These are phyloP conservation scores for Porites evermanni DNA, from an alignment of 92 coral and sea anemone species.

Conservation along the genomic window DNA sequence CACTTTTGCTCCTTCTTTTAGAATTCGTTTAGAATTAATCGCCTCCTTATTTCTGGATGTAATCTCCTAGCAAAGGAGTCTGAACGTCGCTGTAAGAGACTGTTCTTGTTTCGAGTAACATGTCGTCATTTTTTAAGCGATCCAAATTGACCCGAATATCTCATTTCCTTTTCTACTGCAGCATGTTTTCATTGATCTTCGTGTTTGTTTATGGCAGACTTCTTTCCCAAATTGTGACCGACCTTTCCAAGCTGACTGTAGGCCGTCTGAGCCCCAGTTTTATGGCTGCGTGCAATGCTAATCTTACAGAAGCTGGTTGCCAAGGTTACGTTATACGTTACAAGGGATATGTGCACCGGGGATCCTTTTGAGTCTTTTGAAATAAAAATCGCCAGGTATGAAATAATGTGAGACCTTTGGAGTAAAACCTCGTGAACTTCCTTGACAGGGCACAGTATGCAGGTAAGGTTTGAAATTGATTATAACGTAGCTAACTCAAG, in stretches of 20 bases:
- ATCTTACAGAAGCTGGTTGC: slow-evolving; percentile 32
- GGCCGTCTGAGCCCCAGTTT: slow-evolving; percentile 58
- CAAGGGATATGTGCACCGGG: slow-evolving; percentile 50
- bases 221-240: slow-evolving; percentile 22
- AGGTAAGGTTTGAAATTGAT: too few species aligned
- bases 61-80: too few species aligned
- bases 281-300: slow-evolving; percentile 55
- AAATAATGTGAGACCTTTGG: neutral
- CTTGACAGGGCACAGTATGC: too few species aligned
- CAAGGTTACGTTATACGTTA: slow-evolving; percentile 40
- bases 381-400: slow-evolving; percentile 41
- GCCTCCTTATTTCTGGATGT: too few species aligned
- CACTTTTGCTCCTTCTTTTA: too few species aligned
- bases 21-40: too few species aligned
- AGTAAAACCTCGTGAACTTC: too few species aligned
- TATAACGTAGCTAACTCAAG: too few species aligned
- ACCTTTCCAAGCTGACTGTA: slow-evolving; percentile 37
- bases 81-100: too few species aligned
- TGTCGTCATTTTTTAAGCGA: too few species aligned
- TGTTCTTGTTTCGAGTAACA: too few species aligned
- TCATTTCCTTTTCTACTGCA: neutral
- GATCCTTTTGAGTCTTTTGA: neutral
- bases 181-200: slow-evolving; percentile 21
- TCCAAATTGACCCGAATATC: too few species aligned
- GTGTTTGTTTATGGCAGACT: slow-evolving; percentile 41